Evolutionary conservation across 2,888 invertebrate genomes (phyloP), one percentile per base, ranked within the genome.

Genomic region (Bimastos eiseni): DNA sequence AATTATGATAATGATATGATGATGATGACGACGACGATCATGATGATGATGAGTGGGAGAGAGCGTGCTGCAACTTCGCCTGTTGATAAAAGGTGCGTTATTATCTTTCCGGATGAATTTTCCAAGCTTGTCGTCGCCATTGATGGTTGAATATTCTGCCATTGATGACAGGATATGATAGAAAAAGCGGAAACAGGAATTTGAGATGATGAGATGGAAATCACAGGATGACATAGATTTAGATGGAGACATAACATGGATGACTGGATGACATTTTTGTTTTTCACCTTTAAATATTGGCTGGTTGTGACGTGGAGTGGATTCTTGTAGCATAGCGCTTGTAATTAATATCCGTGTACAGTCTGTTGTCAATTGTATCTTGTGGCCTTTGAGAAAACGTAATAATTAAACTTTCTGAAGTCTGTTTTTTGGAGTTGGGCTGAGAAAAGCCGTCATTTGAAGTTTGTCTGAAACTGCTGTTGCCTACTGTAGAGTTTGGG

Each of bases 261-360:
- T 70, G 70, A 70, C 70, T 70, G 70, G 70, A 70, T 70, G 30
- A 70, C 70, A 70, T 70, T 70, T 70, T 70, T 70, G 70, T 70
- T n/a, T 70, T n/a, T 70, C 70, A 70, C n/a, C 70, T 70, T 70
- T 70, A n/a, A n/a, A 70, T 70, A 70, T 70, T 70, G 70, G 70
- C 70, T 70, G 70, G 70, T 70, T 70, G 70, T 70, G 70, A n/a
- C n/a, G 70, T 70, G 70, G n/a, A 70, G 70, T 70, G 70, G 8
- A n/a, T n/a, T 70, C n/a, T n/a, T n/a, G n/a, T n/a, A 70, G 30
- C 6, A 70, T n/a, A 70, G 8, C 30, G 70, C 70, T 70, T 70
- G 70, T 70, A 30, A 70, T 70, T 70, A 70, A 8, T 70, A 70
- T n/a, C 70, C n/a, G 70, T 70, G 70, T 70, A 70, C 70, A 70